Evolutionary conservation across 1,140 invertebrate species (phyloP).

Genomic region (Neodiprion pinetum): DNA sequence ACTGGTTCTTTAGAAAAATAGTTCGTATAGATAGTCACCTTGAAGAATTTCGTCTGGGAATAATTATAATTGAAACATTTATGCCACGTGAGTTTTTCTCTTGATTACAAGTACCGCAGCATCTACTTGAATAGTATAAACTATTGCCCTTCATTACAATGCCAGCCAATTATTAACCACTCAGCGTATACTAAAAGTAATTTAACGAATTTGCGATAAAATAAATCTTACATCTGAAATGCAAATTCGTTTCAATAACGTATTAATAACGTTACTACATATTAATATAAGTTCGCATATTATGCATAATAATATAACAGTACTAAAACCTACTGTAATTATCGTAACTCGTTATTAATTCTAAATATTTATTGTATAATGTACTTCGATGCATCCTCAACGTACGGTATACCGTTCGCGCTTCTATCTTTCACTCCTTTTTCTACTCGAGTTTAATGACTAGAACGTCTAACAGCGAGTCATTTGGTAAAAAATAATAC

Average conservation of each 20-base stretch:
- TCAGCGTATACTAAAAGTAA: too few species aligned
- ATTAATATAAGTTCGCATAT: constrained; percentile 19
- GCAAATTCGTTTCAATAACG: not conserved
- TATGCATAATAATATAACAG: too few species aligned
- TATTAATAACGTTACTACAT: not conserved
- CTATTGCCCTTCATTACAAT: too few species aligned
- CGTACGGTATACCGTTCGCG: constrained; percentile 15
- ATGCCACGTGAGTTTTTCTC: too few species aligned
- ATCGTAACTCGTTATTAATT: not conserved
- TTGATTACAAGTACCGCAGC: too few species aligned
- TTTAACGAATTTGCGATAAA: not conserved
- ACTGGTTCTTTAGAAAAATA: too few species aligned
- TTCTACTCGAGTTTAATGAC: constrained; percentile 50
- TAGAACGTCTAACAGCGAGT: constrained; percentile 55
- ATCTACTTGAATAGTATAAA: too few species aligned
- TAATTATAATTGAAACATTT: too few species aligned
- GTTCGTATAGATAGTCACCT: too few species aligned
- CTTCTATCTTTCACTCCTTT: constrained; percentile 35
- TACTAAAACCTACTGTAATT: too few species aligned
- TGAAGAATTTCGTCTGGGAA: too few species aligned
- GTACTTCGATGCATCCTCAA: constrained; percentile 33
- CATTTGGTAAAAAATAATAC: constrained; percentile 58
- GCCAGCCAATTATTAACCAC: too few species aligned
- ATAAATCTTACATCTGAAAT: not conserved
- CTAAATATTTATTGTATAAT: not conserved